Percentiles rank a stretch among this genome's conserved stretches.
Conservation (phyloP, 2,113 vertebrate genomes). For the Lamprologus ornatipinnis region DNA sequence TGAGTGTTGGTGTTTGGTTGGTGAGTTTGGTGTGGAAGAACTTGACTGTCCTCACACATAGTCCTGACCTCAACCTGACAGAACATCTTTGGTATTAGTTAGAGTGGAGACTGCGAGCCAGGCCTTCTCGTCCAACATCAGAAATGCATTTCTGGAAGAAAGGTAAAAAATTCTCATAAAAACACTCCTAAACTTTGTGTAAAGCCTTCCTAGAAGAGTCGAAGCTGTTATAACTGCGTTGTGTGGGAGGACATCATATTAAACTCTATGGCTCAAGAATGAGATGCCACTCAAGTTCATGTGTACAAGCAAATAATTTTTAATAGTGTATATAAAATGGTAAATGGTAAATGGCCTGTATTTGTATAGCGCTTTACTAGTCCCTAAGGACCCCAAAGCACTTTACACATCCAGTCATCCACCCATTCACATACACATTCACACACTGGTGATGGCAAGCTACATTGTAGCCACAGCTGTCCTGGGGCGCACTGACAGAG, state of each 20-base stretch:
- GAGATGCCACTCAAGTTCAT: neutral
- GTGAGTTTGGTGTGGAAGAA: neutral
- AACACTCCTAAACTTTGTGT: neutral
- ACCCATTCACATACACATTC: too few species aligned
- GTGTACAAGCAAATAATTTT: neutral
- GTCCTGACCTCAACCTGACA: neutral
- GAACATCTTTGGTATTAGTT: neutral
- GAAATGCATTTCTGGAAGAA: neutral
- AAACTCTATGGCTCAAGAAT: neutral
- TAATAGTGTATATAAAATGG: neutral
- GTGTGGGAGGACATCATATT: neutral
- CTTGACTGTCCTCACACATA: neutral
- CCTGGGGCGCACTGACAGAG: too few species aligned
- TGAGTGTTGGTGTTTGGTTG: neutral
- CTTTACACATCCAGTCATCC: neutral
- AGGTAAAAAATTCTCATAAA: neutral
- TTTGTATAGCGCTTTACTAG: neutral
- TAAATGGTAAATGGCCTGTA: neutral
- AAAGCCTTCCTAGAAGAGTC: neutral
- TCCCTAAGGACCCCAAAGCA: neutral
- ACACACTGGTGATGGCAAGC: too few species aligned
- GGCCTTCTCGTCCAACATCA: neutral
- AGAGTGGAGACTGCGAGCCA: neutral
- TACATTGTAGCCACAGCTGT: fast-evolving
- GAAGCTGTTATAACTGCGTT: neutral